Evolutionary conservation across 2,888 invertebrate genomes (phyloP).

Genomic region (Chironomus riparius): DNA sequence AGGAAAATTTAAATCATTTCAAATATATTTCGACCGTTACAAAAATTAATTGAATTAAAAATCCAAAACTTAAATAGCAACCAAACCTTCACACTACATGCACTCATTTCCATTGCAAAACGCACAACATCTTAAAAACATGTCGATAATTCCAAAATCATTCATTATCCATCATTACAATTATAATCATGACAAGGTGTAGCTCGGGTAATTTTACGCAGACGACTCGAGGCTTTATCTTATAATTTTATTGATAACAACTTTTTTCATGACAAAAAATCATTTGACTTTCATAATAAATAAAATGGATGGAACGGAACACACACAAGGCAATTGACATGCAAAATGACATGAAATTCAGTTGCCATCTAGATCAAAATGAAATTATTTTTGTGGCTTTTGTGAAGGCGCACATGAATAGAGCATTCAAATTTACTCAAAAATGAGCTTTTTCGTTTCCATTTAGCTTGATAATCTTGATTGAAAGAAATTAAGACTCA

Average conservation of each 20-base stretch:
- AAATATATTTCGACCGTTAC: too few species aligned
- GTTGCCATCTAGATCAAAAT: slow-evolving; percentile 15
- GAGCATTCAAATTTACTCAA: neutral
- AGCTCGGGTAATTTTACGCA: too few species aligned
- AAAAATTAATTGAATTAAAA: too few species aligned
- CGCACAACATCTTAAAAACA: too few species aligned
- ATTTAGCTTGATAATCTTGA: neutral
- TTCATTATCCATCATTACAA: too few species aligned
- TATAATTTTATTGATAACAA: neutral
- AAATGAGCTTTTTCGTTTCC: neutral
- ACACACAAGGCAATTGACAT: slow-evolving; percentile 10
- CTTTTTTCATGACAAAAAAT: slow-evolving; percentile 16
- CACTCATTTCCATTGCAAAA: too few species aligned
- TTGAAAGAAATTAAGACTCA: neutral
- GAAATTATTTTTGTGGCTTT: neutral
- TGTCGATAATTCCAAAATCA: too few species aligned
- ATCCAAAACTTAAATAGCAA: too few species aligned
- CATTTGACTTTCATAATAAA: slow-evolving; percentile 4
- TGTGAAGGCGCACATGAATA: neutral
- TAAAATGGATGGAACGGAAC: neutral
- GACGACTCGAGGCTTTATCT: neutral
- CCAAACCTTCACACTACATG: too few species aligned
- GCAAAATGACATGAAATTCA: slow-evolving; percentile 18
- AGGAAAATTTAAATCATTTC: too few species aligned
- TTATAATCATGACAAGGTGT: too few species aligned